Evolutionary conservation across 2,113 vertebrate genomes (phyloP), one percentile per base, ranked within the genome.

Genomic region (Nerophis ophidion): DNA sequence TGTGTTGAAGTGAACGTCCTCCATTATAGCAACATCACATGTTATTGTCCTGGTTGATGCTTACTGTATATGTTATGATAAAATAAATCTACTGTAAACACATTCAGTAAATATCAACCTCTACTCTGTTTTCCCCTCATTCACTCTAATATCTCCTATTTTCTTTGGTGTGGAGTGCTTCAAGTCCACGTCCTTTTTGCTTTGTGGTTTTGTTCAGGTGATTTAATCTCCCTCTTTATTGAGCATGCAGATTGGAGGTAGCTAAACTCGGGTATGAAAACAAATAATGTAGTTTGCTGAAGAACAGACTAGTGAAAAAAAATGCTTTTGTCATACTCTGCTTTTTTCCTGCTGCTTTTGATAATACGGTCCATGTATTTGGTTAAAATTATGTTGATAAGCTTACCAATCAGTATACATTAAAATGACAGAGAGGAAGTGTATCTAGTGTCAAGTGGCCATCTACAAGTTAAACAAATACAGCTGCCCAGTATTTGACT

Each of bases 151-250:
- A 84, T 86, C 82, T 84, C 70, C 75, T 79, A 76, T 72, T 81
- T 90, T 91, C 91, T 95, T 92, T 91, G 96, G 92, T 81, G 94
- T 95, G 93, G 93, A 93, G 63, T 56, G 71, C 68, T 83, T 93
- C 92, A 93, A 95, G 87, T 79, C 81, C 63, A 79, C 76, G 84
- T 86, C 83, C 88, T 88, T 90, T 85, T 79, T 84, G 81, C 76
- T 87, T 84, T 91, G 91, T 89, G 91, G 91, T 91, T 93, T 91
- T 92, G 90, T 87, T 86, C 87, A 64, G 81, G 84, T 91, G 91
- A 93, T 92, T 88, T 85, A 84, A 79, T 88, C 85, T 91, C 84
- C 66, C 86, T 84, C 90, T 86, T 90, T 87, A 83, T 44, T 80
- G 72, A 81, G 86, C 81, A 87, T 81, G 59, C 85, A 93, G 92